Evolutionary conservation across 2,113 vertebrate species (phyloP).

Genomic region (Xenopus laevis): DNA sequence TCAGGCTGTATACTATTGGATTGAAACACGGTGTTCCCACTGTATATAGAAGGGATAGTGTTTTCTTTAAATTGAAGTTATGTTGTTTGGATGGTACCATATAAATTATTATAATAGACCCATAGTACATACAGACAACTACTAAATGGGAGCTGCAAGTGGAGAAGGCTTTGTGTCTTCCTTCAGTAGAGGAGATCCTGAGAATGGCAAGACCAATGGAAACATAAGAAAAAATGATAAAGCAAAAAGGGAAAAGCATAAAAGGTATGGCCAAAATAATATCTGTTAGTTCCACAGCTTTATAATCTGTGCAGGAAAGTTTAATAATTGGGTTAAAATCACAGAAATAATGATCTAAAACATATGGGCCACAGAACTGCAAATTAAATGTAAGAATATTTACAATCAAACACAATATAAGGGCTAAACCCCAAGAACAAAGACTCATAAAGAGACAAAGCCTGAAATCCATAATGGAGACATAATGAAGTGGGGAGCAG

Average conservation of each 20-base stretch:
- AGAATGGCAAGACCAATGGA: slow-evolving; percentile 11
- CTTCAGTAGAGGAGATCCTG: slow-evolving; percentile 3
- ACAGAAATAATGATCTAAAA: no score
- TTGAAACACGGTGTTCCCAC: slow-evolving; percentile 21
- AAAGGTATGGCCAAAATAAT: no score
- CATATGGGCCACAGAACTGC: no score
- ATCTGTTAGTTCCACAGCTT: no score
- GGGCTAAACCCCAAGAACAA: no score
- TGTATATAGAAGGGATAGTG: slow-evolving; percentile 25
- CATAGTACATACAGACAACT: slow-evolving; percentile 27
- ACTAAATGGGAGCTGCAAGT: slow-evolving; percentile 30
- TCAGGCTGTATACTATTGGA: slow-evolving; percentile 31
- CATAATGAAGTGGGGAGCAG: no score
- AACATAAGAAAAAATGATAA: slow-evolving; percentile 14
- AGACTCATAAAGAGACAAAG: no score
- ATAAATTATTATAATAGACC: slow-evolving; percentile 25
- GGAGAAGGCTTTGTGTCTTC: slow-evolving; percentile 28
- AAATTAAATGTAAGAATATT: no score
- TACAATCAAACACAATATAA: no score
- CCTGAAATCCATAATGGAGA: no score
- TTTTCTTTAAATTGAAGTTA: slow-evolving; percentile 26
- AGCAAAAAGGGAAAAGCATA: neutral
- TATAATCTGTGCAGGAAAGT: no score
- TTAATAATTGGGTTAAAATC: no score
- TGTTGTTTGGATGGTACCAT: slow-evolving; percentile 9